Evolutionary conservation across 1,140 invertebrate species (phyloP).

Genomic region (Solenopsis fugax): DNA sequence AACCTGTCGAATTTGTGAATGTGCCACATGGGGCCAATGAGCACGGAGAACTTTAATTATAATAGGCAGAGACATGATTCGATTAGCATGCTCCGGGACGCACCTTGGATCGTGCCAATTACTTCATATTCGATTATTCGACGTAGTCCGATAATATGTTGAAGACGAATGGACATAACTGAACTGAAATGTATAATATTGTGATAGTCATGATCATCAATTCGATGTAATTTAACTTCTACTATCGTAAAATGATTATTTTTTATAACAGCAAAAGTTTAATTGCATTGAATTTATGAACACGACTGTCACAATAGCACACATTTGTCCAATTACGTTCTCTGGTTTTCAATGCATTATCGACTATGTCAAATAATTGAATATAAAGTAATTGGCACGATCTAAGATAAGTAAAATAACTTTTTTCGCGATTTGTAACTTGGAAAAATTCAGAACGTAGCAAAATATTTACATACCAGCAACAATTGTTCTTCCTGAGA

Average conservation of each 20-base stretch:
- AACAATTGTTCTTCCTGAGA: background rate
- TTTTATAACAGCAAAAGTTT: background rate
- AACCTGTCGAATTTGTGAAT: conserved; percentile 29
- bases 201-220: background rate
- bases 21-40: conserved; percentile 34
- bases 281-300: background rate
- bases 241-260: background rate
- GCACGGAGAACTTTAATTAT: conserved; percentile 43
- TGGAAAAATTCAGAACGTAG: background rate
- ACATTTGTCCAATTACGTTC: conserved; percentile 2
- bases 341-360: background rate
- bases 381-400: conserved; percentile 41
- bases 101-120: conserved; percentile 48
- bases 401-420: background rate
- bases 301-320: background rate
- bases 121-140: conserved; percentile 55
- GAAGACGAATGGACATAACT: background rate
- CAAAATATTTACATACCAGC: background rate
- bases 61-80: conserved; percentile 57
- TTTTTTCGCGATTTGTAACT: background rate
- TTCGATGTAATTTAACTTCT: background rate
- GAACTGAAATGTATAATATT: background rate
- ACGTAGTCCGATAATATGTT: background rate
- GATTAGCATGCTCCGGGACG: conserved; percentile 44
- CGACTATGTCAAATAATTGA: conserved; percentile 45